These are phyloP conservation scores for Apeltes quadracus DNA, from an alignment of 2,113 vertebrate species.

Conservation along the genomic window DNA sequence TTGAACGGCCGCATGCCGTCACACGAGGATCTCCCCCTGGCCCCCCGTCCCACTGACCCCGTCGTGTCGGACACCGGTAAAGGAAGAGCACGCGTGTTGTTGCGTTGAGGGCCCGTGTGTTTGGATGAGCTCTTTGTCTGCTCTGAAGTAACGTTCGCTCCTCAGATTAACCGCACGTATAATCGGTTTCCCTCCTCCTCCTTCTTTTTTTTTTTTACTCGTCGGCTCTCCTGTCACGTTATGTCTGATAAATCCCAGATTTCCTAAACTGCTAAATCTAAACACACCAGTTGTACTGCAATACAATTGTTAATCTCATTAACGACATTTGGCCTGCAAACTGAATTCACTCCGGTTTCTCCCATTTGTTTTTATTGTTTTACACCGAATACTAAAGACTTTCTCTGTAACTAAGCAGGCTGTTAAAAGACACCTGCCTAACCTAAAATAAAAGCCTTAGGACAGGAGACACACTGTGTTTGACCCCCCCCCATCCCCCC, in stretches of 20 bases:
- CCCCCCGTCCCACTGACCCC: constrained; percentile 9
- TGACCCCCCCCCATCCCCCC: no score
- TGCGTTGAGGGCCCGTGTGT: background rate
- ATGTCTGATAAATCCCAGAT: background rate
- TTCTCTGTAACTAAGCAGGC: background rate
- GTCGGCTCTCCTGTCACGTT: constrained; percentile 13
- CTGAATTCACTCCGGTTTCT: background rate
- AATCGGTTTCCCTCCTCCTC: constrained; percentile 34
- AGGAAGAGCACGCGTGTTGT: no score
- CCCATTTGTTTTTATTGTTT: no score
- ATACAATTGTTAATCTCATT: background rate
- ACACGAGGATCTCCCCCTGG: constrained; percentile 12
- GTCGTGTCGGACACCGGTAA: background rate
- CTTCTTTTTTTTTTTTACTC: no score
- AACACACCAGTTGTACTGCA: constrained; percentile 1
- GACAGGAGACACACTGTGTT: background rate
- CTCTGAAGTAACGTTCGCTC: constrained; percentile 9
- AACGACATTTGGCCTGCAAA: no score
- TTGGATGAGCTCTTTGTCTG: constrained; percentile 67
- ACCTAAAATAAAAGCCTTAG: background rate
- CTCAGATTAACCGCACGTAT: constrained; percentile 40
- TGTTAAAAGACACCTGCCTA: background rate
- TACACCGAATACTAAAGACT: no score
- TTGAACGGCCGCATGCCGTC: constrained; percentile 51
- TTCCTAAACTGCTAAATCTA: background rate